Conservation (phyloP, 2,113 vertebrate genomes). For the Acrocephalus arundinaceus region DNA sequence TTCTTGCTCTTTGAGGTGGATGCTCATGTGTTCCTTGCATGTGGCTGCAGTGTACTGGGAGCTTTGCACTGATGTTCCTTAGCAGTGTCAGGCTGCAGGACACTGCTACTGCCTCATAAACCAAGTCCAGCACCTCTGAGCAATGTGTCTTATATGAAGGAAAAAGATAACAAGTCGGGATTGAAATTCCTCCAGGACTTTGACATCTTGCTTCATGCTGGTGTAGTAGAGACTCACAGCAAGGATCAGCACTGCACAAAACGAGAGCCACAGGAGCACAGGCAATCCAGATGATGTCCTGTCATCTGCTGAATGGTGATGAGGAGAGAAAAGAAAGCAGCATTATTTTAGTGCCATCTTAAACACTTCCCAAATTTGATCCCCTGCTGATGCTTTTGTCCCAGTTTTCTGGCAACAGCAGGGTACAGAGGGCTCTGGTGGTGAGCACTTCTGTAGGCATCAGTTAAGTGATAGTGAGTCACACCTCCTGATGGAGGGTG, state of each 20-base stretch:
- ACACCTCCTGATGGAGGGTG: background rate
- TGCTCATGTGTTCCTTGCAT: background rate
- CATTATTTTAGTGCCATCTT: constrained; percentile 4
- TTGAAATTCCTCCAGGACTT: constrained; percentile 82
- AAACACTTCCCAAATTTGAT: constrained; percentile 2
- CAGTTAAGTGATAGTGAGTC: constrained; percentile 12
- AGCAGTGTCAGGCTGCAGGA: background rate
- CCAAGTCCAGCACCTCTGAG: constrained; percentile 86
- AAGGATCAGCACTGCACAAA: constrained; percentile 83
- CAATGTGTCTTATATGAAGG: constrained; percentile 79
- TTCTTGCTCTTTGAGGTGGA: background rate
- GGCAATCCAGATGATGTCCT: constrained; percentile 68
- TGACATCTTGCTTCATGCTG: constrained; percentile 69
- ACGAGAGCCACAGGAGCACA: constrained; percentile 75
- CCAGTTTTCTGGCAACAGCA: constrained; percentile 14
- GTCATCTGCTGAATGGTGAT: constrained; percentile 68
- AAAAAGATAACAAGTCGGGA: constrained; percentile 78
- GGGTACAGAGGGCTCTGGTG: background rate
- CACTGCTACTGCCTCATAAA: constrained; percentile 78
- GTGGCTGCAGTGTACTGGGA: background rate
- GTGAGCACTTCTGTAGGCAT: background rate
- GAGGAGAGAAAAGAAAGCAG: background rate
- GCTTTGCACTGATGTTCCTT: background rate
- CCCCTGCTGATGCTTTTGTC: constrained; percentile 20
- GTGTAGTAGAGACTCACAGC: constrained; percentile 82